Conservation (phyloP, 2,113 vertebrate species). For the Osmerus mordax region DNA sequence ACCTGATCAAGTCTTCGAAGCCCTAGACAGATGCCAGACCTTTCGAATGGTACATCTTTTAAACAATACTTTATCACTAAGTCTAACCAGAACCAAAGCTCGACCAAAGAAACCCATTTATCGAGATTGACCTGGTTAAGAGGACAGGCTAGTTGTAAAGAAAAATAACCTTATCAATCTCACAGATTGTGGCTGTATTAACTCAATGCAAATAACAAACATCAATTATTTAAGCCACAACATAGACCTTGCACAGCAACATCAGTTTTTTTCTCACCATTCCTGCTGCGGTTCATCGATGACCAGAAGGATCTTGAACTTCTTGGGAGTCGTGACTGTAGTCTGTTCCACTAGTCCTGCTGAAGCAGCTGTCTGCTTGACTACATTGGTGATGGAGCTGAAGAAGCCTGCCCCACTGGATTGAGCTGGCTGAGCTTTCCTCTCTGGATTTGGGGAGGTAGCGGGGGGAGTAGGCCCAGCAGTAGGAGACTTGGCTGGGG, state of each 20-base stretch:
- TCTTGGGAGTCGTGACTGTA: slow-evolving; percentile 73
- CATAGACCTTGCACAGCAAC: not conserved
- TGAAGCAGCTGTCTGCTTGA: slow-evolving; percentile 91
- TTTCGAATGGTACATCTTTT: slow-evolving; percentile 19
- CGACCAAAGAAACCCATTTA: too few relatives aligned
- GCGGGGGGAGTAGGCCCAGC: slow-evolving; percentile 57
- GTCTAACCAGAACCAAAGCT: not conserved
- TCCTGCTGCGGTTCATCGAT: slow-evolving; percentile 89
- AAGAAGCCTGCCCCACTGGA: slow-evolving; percentile 80
- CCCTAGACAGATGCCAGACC: slow-evolving; percentile 18
- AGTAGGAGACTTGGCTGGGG: slow-evolving; percentile 65
- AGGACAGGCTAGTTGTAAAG: too few relatives aligned
- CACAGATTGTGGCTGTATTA: not conserved
- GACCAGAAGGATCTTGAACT: slow-evolving; percentile 88
- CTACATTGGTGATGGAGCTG: slow-evolving; percentile 90
- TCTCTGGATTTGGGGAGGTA: slow-evolving; percentile 66
- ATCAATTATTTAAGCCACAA: not conserved
- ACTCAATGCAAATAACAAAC: not conserved
- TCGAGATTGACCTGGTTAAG: too few relatives aligned
- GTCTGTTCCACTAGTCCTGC: slow-evolving; percentile 81
- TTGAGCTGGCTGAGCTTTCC: slow-evolving; percentile 62
- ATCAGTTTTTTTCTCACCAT: slow-evolving; percentile 73
- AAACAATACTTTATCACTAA: slow-evolving; percentile 18
- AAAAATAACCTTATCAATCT: too few relatives aligned
- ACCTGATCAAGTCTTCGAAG: slow-evolving; percentile 38